These are phyloP conservation scores for Drosophila novamexicana DNA, from an alignment of 1,140 invertebrate species.

Conservation along the genomic window DNA sequence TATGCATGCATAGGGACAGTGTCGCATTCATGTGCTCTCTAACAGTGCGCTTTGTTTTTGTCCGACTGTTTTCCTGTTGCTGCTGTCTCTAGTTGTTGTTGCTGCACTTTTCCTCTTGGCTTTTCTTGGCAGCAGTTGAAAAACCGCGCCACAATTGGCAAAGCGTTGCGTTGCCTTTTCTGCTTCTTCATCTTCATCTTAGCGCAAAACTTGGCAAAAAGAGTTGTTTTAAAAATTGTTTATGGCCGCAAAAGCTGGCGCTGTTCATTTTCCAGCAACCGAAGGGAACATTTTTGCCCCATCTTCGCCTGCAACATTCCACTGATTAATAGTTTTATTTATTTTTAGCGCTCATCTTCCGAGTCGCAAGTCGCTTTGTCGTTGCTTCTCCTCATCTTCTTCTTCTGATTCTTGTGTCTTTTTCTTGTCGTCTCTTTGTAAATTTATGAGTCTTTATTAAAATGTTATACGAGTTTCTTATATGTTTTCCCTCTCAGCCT, in stretches of 20 bases:
- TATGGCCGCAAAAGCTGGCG: slow-evolving; percentile 70
- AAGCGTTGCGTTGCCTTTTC: slow-evolving; percentile 56
- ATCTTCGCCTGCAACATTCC: slow-evolving; percentile 51
- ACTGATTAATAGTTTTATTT: slow-evolving; percentile 83
- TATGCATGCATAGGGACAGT: slow-evolving; percentile 26
- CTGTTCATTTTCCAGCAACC: slow-evolving; percentile 71
- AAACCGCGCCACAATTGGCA: slow-evolving; percentile 79
- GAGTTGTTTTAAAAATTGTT: slow-evolving; percentile 83
- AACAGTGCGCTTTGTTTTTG: slow-evolving; percentile 48
- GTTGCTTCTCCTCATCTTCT: slow-evolving; percentile 13
- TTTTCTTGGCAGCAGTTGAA: slow-evolving; percentile 79
- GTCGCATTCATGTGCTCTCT: slow-evolving; percentile 51
- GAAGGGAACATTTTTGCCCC: slow-evolving; percentile 53
- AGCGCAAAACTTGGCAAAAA: slow-evolving; percentile 69
- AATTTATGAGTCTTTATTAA: slow-evolving; percentile 81
- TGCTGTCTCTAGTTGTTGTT: slow-evolving; percentile 39
- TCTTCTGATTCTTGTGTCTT: slow-evolving; percentile 19
- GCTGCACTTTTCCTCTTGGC: slow-evolving; percentile 67
- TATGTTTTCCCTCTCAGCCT: slow-evolving; percentile 14
- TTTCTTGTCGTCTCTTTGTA: slow-evolving; percentile 61
- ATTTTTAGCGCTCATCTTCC: slow-evolving; percentile 82
- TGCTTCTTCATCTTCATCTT: slow-evolving; percentile 24
- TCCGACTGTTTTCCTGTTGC: slow-evolving; percentile 57
- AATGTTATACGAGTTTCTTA: slow-evolving; percentile 70
- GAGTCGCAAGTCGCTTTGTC: slow-evolving; percentile 56